These are phyloP conservation scores for Ctenomys sociabilis DNA, from an alignment of 2,113 vertebrate genomes.

Conservation along the genomic window DNA sequence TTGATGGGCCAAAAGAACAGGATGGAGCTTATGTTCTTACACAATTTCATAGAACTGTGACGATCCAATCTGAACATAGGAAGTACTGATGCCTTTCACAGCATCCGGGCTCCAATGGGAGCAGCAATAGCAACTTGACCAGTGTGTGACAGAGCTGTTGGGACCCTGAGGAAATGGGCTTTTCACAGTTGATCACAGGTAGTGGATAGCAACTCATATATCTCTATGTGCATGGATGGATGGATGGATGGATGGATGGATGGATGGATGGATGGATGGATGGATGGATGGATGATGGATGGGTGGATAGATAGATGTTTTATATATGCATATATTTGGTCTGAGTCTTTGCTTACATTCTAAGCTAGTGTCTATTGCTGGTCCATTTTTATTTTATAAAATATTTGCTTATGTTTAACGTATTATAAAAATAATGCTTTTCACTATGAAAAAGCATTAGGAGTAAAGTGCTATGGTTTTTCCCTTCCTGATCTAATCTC, in stretches of 20 bases:
- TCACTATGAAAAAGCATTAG: background rate
- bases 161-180: background rate
- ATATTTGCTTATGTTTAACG: background rate
- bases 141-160: background rate
- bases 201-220: background rate
- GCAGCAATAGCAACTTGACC: background rate
- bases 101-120: background rate
- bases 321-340: background rate
- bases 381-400: background rate
- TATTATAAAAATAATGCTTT: background rate
- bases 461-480: background rate
- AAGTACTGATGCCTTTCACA: background rate
- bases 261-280: background rate
- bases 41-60: background rate
- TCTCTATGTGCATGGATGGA: background rate
- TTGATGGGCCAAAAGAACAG: background rate
- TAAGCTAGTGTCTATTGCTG: background rate
- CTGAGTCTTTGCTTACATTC: background rate
- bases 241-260: too few relatives aligned
- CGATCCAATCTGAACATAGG: background rate
- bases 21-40: background rate
- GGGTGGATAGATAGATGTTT: background rate
- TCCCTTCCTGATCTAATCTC: background rate
- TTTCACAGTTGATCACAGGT: background rate
- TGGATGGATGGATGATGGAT: too few relatives aligned